These are phyloP conservation scores for Drymonia ruficornis DNA, from an alignment of 2,888 invertebrate genomes.

Conservation along the genomic window DNA sequence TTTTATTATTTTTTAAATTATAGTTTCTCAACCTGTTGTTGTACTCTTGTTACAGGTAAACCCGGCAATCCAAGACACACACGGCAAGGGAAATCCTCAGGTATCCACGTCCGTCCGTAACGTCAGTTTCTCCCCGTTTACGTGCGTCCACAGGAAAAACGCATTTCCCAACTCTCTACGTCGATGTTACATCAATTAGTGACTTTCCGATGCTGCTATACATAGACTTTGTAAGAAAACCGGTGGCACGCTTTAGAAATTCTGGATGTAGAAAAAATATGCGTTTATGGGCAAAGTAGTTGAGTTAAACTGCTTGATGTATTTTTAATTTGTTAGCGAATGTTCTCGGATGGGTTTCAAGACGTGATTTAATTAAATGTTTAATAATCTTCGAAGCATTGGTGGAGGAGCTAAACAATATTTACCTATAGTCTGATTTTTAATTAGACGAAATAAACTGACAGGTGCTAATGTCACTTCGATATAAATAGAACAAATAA, in stretches of 20 bases:
- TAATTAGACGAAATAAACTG: too few relatives aligned
- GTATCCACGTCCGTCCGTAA: background rate
- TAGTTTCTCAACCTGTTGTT: too few relatives aligned
- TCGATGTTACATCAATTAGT: slow-evolving; percentile 22
- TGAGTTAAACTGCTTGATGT: background rate
- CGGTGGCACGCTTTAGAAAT: background rate
- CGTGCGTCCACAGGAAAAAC: slow-evolving; percentile 24
- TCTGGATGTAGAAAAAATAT: slow-evolving; percentile 1
- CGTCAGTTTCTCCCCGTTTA: slow-evolving; percentile 36
- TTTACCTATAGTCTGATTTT: too few relatives aligned
- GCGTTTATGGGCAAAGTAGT: background rate
- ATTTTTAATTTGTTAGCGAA: background rate
- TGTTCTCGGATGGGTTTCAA: background rate
- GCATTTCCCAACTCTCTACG: slow-evolving; percentile 21
- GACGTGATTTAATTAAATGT: background rate
- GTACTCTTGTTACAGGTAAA: background rate
- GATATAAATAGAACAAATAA: too few relatives aligned
- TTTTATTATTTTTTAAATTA: too few relatives aligned
- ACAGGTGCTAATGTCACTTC: too few relatives aligned
- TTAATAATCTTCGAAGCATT: too few relatives aligned
- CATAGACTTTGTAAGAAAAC: background rate
- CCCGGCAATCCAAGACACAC: background rate
- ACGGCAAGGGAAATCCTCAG: background rate
- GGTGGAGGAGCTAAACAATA: too few relatives aligned
- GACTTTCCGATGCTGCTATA: slow-evolving; percentile 17